These are phyloP conservation scores for Gallinago media DNA, from an alignment of 2,113 vertebrate genomes.

Conservation along the genomic window DNA sequence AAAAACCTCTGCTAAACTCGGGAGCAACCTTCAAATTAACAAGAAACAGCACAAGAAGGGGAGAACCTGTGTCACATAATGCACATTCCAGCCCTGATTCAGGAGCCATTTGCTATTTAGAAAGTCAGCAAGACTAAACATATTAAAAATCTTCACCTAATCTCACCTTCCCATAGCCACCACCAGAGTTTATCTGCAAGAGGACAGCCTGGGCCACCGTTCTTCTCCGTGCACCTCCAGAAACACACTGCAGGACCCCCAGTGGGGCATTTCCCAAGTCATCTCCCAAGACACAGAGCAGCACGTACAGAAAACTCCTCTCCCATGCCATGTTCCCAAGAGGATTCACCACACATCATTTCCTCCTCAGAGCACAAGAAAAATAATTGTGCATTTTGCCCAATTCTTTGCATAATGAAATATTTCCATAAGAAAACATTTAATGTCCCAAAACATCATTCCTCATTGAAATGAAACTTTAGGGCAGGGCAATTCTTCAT, in stretches of 20 bases:
- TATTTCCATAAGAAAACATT: neutral
- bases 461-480: neutral
- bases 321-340: neutral
- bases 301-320: neutral
- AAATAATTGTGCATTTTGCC: neutral
- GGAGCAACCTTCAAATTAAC: neutral
- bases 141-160: neutral
- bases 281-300: neutral
- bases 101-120: neutral
- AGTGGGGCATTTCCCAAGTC: rapidly evolving
- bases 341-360: neutral
- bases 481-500: constrained; percentile 38
- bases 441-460: neutral
- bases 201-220: rapidly evolving
- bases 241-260: rapidly evolving
- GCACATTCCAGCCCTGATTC: neutral
- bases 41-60: neutral
- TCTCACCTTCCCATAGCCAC: neutral
- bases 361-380: neutral
- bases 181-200: rapidly evolving
- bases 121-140: neutral
- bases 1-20: neutral
- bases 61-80: rapidly evolving
- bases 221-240: rapidly evolving
- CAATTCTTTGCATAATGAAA: neutral